Base-by-base conservation (phyloP, 2,113 vertebrate genomes). In the Cebus imitator region DNA sequence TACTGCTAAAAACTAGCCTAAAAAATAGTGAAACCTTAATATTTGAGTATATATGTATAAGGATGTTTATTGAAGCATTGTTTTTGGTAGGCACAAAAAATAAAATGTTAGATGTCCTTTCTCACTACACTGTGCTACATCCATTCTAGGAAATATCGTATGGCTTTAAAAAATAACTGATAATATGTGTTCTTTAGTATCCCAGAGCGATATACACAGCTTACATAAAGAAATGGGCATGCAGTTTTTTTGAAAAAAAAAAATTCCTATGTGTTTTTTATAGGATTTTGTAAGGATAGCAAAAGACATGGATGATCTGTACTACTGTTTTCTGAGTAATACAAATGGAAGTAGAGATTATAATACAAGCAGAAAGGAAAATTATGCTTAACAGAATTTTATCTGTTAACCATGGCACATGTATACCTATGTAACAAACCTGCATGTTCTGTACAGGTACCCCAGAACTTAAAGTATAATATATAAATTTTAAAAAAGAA, bases 111-210 rank as follows among this genome's bases (percentile, higher is more conserved):
- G 80, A 23, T 61, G 30, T 83, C 7, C 5, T 20, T 37, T 43
- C 2, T 11, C 8, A 35, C 45, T 48, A 0, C 2, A 8, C 11
- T 1, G 6, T 5, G 40, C 70, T 66, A 52, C 1, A 45, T 21
- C 30, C 16, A 43, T 32, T 37, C 58, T 20, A 11, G 20, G 73
- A 78, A 55, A 43, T 48, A 61, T 16, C 5, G 13, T 40, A 14
- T 79, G 45, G 30, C 52, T 93, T 90, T 78, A 81, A 61, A 89
- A 95, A 96, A 52, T 52, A 92, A 79, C 61, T 32, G 9, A 50
- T 87, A 45, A 27, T 52, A 17, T 21, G 18, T 89, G 68, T 68
- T 40, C 81, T 87, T 82, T 83, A 30, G 52, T 66, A 43, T 32
- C 58, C 52, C 12, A 73, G 45, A 57, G 25, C n/a, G 70, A 13